Evolutionary conservation across 2,888 invertebrate species (phyloP).

Genomic region (Ochropacha duplaris): DNA sequence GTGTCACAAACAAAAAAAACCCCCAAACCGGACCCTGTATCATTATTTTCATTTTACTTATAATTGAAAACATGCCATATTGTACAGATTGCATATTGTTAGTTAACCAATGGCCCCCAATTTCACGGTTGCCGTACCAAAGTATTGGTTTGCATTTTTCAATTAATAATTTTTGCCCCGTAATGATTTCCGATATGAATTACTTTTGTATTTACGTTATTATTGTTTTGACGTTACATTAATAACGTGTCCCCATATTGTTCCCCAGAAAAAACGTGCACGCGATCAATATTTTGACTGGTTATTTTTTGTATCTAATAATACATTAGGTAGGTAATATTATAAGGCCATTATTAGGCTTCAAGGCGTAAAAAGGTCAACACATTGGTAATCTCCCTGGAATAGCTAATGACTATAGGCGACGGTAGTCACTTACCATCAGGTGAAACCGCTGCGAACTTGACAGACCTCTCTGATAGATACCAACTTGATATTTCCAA

Average conservation of each 20-base stretch:
- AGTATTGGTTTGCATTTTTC: constrained; percentile 45
- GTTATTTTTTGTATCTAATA: no score
- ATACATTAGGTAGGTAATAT: no score
- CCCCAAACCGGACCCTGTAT: not conserved
- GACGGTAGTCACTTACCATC: no score
- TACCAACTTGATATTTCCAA: no score
- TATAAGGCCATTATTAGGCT: no score
- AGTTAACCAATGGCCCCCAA: constrained; percentile 9
- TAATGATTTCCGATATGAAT: constrained; percentile 51
- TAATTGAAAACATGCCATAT: not conserved
- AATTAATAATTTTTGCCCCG: constrained; percentile 47
- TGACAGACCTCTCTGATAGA: no score
- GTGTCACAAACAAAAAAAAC: not conserved
- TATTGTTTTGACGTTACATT: not conserved
- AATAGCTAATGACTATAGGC: no score
- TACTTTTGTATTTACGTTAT: constrained; percentile 9
- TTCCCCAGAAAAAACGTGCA: not conserved
- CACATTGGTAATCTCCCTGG: no score
- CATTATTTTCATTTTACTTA: not conserved
- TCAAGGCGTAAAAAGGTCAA: no score
- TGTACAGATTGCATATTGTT: constrained; percentile 9
- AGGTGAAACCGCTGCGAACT: no score
- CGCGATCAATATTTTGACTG: not conserved
- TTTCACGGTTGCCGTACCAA: constrained; percentile 39
- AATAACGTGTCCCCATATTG: not conserved